Conservation (phyloP, 2,797 vertebrate genomes). For the Phylloscopus collybita region DNA sequence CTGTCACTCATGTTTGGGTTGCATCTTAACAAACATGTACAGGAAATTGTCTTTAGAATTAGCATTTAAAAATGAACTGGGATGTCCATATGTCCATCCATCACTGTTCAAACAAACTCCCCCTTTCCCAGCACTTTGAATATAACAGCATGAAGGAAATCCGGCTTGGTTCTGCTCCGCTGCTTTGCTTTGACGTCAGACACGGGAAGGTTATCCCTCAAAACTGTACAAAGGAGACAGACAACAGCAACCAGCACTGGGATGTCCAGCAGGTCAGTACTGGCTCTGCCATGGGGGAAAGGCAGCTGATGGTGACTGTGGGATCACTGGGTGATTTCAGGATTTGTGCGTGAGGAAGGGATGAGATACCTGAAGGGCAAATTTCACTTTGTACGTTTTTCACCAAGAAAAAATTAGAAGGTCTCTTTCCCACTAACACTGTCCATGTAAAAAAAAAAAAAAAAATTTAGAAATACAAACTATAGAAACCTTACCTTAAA, state of each 20-base stretch:
- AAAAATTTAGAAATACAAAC: background rate
- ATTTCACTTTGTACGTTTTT: background rate
- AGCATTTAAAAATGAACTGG: background rate
- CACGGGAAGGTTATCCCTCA: constrained; percentile 78
- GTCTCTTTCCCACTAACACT: background rate
- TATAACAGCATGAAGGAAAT: constrained; percentile 82
- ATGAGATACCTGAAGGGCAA: background rate
- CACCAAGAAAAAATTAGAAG: background rate
- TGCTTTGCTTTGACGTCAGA: constrained; percentile 81
- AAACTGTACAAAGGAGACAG: constrained; percentile 73
- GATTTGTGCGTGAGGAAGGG: background rate
- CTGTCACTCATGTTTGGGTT: background rate
- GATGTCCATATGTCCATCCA: background rate
- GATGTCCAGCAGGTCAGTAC: constrained; percentile 82
- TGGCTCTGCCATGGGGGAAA: background rate
- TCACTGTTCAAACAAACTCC: background rate
- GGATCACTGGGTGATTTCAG: background rate
- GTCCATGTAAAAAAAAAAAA: background rate
- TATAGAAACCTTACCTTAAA: background rate
- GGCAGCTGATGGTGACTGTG: background rate
- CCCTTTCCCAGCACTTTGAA: constrained; percentile 80
- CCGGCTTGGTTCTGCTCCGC: constrained; percentile 67
- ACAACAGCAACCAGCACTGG: constrained; percentile 78
- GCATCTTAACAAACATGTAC: background rate
- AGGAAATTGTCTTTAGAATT: constrained; percentile 5